Evolutionary conservation across 2,797 vertebrate species (phyloP).

Genomic region (Thaleichthys pacificus): DNA sequence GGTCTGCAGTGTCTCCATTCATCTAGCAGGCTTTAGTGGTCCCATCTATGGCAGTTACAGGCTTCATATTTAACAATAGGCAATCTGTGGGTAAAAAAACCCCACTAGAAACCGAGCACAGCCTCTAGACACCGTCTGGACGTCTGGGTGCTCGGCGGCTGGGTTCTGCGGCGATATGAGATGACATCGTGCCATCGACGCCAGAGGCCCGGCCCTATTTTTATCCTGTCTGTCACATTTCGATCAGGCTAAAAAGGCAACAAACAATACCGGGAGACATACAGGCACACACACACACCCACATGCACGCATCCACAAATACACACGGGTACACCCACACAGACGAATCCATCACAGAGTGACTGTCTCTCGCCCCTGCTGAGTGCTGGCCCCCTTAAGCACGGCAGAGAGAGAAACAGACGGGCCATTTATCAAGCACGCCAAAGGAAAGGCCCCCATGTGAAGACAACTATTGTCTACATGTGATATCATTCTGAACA

Average conservation of each 20-base stretch:
- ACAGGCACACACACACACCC: constrained; percentile 18
- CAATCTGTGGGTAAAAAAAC: no score
- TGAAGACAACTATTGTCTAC: constrained; percentile 16
- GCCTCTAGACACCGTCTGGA: background rate
- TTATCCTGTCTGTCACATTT: constrained; percentile 66
- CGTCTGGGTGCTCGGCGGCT: background rate
- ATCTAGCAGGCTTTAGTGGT: no score
- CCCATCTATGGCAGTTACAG: no score
- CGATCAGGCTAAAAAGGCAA: constrained; percentile 48
- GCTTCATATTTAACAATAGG: no score
- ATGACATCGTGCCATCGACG: constrained; percentile 12
- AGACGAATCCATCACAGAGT: constrained; percentile 31
- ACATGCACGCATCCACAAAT: constrained; percentile 19
- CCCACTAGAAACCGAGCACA: no score
- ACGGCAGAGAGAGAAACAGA: constrained; percentile 27
- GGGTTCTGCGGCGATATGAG: background rate
- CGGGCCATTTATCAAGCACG: constrained; percentile 35
- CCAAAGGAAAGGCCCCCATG: constrained; percentile 16
- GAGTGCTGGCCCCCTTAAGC: constrained; percentile 46
- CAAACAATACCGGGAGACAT: constrained; percentile 11
- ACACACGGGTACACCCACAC: background rate
- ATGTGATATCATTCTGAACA: constrained; percentile 8
- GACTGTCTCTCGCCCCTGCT: constrained; percentile 45
- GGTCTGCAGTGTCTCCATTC: no score
- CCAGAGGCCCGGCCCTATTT: constrained; percentile 50